These are phyloP conservation scores for Lynx canadensis DNA, from an alignment of 2,113 vertebrate species.

Conservation along the genomic window DNA sequence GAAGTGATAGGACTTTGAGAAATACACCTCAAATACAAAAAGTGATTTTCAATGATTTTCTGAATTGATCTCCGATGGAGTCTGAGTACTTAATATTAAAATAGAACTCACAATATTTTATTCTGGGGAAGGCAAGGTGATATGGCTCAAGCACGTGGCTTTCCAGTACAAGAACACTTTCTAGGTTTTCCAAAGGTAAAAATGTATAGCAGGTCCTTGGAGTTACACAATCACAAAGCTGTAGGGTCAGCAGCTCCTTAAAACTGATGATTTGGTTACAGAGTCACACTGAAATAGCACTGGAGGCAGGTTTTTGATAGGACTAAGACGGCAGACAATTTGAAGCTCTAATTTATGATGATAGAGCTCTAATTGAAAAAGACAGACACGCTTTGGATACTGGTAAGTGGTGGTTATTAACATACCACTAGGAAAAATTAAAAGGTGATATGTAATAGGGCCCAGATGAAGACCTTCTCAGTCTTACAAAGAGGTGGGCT, in stretches of 20 bases:
- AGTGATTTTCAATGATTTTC: neutral
- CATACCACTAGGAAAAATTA: neutral
- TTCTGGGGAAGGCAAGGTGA: neutral
- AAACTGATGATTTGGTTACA: neutral
- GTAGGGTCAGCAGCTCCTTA: neutral
- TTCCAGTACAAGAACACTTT: neutral
- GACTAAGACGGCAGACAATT: neutral
- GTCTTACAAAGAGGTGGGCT: neutral
- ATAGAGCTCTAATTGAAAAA: conserved; percentile 5
- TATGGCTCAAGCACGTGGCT: neutral
- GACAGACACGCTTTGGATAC: neutral
- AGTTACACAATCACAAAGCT: neutral
- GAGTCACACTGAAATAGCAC: neutral
- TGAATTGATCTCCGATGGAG: neutral
- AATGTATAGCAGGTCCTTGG: neutral
- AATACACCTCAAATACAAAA: neutral
- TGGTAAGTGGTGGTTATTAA: neutral
- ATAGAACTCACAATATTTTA: neutral
- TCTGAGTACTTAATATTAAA: neutral
- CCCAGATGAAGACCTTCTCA: neutral
- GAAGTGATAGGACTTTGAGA: neutral
- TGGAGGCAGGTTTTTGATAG: neutral
- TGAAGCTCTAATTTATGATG: neutral
- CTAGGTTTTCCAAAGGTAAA: neutral
- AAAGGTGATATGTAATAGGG: neutral